These are phyloP conservation scores for Sylvilagus floridanus DNA, from an alignment of 2,797 vertebrate genomes.

Conservation along the genomic window DNA sequence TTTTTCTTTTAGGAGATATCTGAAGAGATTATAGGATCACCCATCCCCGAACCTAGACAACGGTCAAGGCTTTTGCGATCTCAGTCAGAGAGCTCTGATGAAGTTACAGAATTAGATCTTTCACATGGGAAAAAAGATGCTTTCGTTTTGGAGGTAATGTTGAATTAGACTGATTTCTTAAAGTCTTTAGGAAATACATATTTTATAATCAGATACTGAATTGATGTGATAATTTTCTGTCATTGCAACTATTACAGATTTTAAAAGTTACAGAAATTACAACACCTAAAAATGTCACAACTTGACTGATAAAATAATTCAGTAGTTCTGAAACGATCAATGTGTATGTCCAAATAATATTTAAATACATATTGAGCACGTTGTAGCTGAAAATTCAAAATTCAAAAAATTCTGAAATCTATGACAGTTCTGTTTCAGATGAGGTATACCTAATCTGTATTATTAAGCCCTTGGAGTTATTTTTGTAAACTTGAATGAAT, in stretches of 20 bases:
- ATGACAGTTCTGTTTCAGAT: not conserved
- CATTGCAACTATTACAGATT: not conserved
- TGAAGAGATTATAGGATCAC: slow-evolving; percentile 96
- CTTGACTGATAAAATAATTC: not conserved
- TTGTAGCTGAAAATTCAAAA: not conserved
- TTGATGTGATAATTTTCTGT: not conserved
- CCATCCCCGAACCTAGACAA: slow-evolving; percentile 97
- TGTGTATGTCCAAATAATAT: not conserved
- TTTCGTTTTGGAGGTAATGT: slow-evolving; percentile 96
- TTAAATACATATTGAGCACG: not conserved
- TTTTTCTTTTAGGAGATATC: slow-evolving; percentile 90
- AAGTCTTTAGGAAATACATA: not conserved
- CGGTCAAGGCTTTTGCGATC: slow-evolving; percentile 95
- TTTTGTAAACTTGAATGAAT: slow-evolving; percentile 48
- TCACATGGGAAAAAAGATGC: slow-evolving; percentile 99
- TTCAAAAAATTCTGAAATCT: not conserved
- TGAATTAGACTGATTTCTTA: slow-evolving; percentile 23
- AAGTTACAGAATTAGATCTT: slow-evolving; percentile 96
- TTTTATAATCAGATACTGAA: not conserved
- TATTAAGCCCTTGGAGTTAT: not conserved
- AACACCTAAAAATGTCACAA: slow-evolving; percentile 33
- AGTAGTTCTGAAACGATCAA: slow-evolving; percentile 17
- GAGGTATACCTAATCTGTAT: not conserved
- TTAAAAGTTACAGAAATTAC: not conserved
- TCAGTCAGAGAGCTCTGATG: slow-evolving; percentile 98